Evolutionary conservation across 2,888 invertebrate species (phyloP), one percentile per base, ranked within the genome.

Genomic region (Petrolisthes manimaculis): DNA sequence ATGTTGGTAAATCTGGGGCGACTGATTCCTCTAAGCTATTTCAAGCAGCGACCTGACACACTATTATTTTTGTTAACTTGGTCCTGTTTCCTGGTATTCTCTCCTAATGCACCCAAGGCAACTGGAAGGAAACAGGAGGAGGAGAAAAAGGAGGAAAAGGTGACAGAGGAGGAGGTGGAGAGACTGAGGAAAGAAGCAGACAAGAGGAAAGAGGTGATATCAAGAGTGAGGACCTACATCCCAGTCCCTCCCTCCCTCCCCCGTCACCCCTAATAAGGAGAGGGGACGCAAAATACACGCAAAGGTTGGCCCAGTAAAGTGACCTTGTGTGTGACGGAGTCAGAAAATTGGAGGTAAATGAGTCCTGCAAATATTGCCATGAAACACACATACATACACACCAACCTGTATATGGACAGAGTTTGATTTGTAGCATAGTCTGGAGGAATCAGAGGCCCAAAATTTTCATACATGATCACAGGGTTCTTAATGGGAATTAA

Each of bases 211-310:
- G 55, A 55, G 8, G 56, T 55, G 55, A 24, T 80, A 8, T 21
- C 55, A 56, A 80, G 56, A 21, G 80, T 80, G 21, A 80, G 80
- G 61, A 56, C 51, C 12, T 80, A 80, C 80, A n/a, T 80, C 5
- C 80, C 54, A 4, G 55, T 56, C 53, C 80, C 80, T 21, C 55
- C n/a, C n/a, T n/a, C n/a, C 80, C 21, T n/a, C 80, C n/a, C 80
- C 80, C 9, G 56, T 56, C 80, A 80, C 80, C 55, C 80, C 80
- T 1, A n/a, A n/a, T n/a, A n/a, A 61, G 24, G 80, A 80, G 61
- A 80, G 80, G 24, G 80, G 80, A 56, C 21, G 21, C 14, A 56
- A 24, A 24, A 80, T 80, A 56, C 80, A 80, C 56, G 56, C 80
- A 56, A n/a, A 80, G 80, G 80, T 80, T 9, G 24, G 54, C 4